Conservation (phyloP, 37 sponge, comb jelly and placozoan genomes). For the Crambe crambe region DNA sequence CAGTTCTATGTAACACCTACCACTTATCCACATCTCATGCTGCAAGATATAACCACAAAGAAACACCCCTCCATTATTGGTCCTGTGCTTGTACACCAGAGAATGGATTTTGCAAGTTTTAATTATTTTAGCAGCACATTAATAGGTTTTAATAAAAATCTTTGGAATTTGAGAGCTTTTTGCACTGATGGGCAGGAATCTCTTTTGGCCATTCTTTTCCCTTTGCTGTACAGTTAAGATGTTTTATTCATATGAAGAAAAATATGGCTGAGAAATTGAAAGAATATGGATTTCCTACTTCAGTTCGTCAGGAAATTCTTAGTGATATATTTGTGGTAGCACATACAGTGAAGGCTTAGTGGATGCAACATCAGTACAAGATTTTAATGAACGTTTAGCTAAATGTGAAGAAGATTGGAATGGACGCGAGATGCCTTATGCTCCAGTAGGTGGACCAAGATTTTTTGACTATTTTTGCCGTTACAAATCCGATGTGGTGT, state of each 20-base stretch:
- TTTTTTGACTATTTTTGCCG: conserved; percentile 34
- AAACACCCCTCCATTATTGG: no score
- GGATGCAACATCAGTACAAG: conserved; percentile 8
- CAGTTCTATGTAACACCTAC: conserved; percentile 53
- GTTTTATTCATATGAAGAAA: conserved; percentile 50
- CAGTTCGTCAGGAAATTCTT: conserved; percentile 33
- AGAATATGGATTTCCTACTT: conserved; percentile 9
- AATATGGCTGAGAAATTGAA: conserved; percentile 28
- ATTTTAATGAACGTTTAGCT: conserved; percentile 25
- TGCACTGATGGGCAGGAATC: conserved; percentile 56
- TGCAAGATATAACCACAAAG: no score
- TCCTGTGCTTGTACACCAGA: no score
- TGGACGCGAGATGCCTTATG: not conserved
- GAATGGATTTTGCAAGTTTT: no score
- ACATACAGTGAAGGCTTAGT: conserved; percentile 38
- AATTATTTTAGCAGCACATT: no score
- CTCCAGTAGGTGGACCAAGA: not conserved
- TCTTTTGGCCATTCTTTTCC: conserved; percentile 42
- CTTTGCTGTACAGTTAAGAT: conserved; percentile 37
- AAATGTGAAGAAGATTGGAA: conserved; percentile 1
- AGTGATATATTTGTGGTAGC: conserved; percentile 47
- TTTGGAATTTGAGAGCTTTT: conserved; percentile 12
- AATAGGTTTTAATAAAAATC: not conserved
- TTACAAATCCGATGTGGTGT: conserved; percentile 14
- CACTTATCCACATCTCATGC: conserved; percentile 45